A percentile compares a stretch with the other conserved stretches of the same genome.
These are phyloP conservation scores for Prosopocoilus inquinatus DNA, from an alignment of 2,888 invertebrate species.

Conservation along the genomic window DNA sequence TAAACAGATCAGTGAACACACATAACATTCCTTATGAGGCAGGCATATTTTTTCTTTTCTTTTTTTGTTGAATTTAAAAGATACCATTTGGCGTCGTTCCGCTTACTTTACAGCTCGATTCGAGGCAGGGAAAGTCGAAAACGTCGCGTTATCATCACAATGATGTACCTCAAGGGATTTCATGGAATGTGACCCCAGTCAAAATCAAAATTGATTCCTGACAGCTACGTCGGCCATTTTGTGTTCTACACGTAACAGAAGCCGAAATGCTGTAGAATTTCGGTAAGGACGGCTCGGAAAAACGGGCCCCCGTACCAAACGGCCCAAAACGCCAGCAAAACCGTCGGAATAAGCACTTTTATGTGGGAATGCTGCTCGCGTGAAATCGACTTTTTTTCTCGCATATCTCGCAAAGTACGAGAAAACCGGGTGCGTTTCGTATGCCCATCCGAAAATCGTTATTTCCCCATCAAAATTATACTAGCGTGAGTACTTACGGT, in stretches of 20 bases:
- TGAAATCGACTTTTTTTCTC: conserved; percentile 13
- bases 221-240: conserved; percentile 49
- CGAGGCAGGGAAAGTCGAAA: too few species aligned
- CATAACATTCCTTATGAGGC: too few species aligned
- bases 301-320: not conserved
- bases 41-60: too few species aligned
- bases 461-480: not conserved
- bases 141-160: not conserved
- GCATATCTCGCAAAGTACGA: conserved; percentile 10
- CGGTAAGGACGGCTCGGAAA: not conserved
- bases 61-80: too few species aligned
- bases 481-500: conserved; percentile 14
- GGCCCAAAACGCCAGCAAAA: conserved; percentile 2
- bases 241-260: conserved; percentile 31
- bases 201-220: conserved; percentile 48
- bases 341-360: conserved; percentile 17
- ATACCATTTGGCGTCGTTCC: too few species aligned
- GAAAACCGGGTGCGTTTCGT: conserved; percentile 3
- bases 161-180: not conserved
- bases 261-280: conserved; percentile 22
- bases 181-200: conserved; percentile 19
- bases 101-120: too few species aligned
- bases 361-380: conserved; percentile 4
- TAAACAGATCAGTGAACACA: too few species aligned
- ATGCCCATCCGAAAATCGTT: not conserved